Percentiles rank a stretch among this genome's conserved stretches.
Conservation (phyloP, 2,797 vertebrate species). For the Euthynnus affinis region DNA sequence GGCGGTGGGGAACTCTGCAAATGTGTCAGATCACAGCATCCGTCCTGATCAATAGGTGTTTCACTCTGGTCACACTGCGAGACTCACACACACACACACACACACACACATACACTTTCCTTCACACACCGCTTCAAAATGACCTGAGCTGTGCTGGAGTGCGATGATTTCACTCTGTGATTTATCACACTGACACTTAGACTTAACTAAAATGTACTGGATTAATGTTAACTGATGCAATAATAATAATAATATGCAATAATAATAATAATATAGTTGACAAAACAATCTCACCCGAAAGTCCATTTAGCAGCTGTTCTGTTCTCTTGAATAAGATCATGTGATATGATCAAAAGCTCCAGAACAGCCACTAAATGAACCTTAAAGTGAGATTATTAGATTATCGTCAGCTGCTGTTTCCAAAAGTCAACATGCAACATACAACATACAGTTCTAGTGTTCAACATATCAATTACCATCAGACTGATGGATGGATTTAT, state of each 20-base stretch:
- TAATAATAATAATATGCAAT: constrained; percentile 16
- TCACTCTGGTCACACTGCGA: background rate
- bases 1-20: constrained; percentile 29
- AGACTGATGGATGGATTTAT: too few species aligned
- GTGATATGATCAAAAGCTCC: background rate
- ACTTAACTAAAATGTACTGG: too few species aligned
- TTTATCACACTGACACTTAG: background rate
- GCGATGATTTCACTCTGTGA: constrained; percentile 21
- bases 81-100: constrained; percentile 23
- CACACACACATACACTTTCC: constrained; percentile 8
- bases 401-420: background rate
- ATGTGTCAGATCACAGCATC: constrained; percentile 53
- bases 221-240: constrained; percentile 2
- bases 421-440: background rate
- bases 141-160: constrained; percentile 27
- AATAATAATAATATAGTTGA: constrained; percentile 6
- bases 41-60: constrained; percentile 44
- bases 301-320: background rate
- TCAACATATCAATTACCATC: background rate
- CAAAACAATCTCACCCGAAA: background rate
- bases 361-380: background rate
- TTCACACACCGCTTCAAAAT: constrained; percentile 30
- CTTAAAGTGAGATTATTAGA: background rate
- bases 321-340: background rate
- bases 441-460: background rate